Conservation (phyloP, 2,113 vertebrate species). For the Ceyx margarethae region DNA sequence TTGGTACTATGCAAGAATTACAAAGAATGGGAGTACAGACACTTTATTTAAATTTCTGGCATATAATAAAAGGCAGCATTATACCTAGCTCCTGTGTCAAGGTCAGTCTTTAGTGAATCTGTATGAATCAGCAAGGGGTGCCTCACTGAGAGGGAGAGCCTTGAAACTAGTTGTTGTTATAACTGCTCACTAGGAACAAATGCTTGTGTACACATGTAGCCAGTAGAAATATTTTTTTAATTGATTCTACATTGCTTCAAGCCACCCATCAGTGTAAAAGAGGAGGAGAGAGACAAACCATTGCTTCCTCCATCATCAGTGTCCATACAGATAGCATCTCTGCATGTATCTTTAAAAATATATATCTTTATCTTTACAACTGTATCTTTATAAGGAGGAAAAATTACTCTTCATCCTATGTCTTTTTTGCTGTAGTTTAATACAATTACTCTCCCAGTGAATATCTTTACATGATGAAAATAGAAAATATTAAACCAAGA, state of each 20-base stretch:
- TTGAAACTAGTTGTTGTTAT: neutral
- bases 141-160: neutral
- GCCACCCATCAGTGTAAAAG: neutral
- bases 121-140: rapidly evolving
- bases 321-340: neutral
- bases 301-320: neutral
- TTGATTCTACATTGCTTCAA: neutral
- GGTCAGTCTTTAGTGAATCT: neutral
- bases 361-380: neutral
- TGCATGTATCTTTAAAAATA: neutral
- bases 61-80: neutral
- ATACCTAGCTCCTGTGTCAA: neutral
- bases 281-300: neutral
- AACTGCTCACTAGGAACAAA: neutral
- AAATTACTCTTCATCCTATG: neutral
- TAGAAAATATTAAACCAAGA: neutral
- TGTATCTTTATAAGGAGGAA: neutral
- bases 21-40: neutral
- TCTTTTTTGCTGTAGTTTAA: neutral
- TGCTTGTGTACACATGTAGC: neutral
- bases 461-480: neutral
- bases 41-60: neutral
- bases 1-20: neutral
- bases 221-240: neutral
- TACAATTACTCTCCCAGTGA: neutral